A percentile compares a stretch with the other conserved stretches of the same genome.
Evolutionary conservation across 2,797 vertebrate species (phyloP).

Genomic region (Amblyopsis hoosieri): DNA sequence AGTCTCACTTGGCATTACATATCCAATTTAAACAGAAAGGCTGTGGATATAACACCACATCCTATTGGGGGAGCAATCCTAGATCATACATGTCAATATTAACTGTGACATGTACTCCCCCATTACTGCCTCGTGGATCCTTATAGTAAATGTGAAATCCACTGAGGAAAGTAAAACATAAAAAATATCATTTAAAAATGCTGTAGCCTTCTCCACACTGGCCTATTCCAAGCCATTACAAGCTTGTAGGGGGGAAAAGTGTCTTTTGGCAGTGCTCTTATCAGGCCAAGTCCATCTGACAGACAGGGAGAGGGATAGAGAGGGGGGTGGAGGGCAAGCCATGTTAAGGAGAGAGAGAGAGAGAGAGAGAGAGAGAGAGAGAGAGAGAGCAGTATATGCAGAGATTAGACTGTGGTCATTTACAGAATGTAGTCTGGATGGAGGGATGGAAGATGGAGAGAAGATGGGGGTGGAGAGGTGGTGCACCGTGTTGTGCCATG

Average conservation of each 20-base stretch:
- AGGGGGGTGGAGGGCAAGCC: constrained; percentile 39
- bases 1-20: constrained; percentile 15
- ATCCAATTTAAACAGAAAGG: constrained; percentile 30
- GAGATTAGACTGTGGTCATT: constrained; percentile 77
- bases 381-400: constrained; percentile 53
- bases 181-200: constrained; percentile 54
- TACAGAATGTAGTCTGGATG: constrained; percentile 51
- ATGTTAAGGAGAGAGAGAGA: constrained; percentile 64
- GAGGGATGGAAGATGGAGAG: constrained; percentile 39
- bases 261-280: constrained; percentile 48
- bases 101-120: constrained; percentile 56
- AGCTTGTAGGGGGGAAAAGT: constrained; percentile 21
- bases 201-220: constrained; percentile 61
- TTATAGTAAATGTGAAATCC: constrained; percentile 51
- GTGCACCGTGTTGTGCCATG: constrained; percentile 40
- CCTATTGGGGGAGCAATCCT: constrained; percentile 20
- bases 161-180: constrained; percentile 53
- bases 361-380: constrained; percentile 15
- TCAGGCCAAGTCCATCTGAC: constrained; percentile 63
- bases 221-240: constrained; percentile 50
- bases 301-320: constrained; percentile 9
- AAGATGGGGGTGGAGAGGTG: constrained; percentile 40
- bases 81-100: constrained; percentile 30
- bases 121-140: constrained; percentile 49
- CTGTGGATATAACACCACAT: constrained; percentile 20